Percentiles rank a stretch among this genome's conserved stretches.
phyloP scores from a whole-genome alignment of 1,140 invertebrate genomes.

The Chymomyza costata region DNA sequence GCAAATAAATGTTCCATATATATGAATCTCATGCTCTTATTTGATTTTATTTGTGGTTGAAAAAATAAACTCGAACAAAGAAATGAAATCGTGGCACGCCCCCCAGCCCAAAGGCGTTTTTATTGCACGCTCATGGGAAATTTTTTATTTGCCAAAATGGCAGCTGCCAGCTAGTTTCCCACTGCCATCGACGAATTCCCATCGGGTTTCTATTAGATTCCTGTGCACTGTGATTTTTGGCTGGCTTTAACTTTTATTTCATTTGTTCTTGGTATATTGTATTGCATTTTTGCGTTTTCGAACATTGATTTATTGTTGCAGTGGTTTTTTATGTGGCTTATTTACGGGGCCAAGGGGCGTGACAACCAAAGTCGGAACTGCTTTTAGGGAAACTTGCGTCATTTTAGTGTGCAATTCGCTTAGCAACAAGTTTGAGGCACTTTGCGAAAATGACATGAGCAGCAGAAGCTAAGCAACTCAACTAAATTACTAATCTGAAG shows the following conservation, averaged over 20 bases:
- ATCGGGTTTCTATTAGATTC: conserved; percentile 15
- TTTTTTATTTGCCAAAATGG: too few species aligned
- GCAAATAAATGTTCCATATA: neutral
- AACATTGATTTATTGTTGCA: conserved; percentile 56
- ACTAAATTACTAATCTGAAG: too few species aligned
- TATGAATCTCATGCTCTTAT: too few species aligned
- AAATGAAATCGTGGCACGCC: conserved; percentile 7
- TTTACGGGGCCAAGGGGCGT: too few species aligned
- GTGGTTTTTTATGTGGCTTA: conserved; percentile 9
- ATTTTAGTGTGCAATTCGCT: conserved; percentile 45
- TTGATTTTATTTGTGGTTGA: neutral
- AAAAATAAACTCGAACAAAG: neutral
- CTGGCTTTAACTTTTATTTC: conserved; percentile 55
- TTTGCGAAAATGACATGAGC: too few species aligned
- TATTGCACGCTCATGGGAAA: too few species aligned
- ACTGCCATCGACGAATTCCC: neutral
- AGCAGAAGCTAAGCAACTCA: too few species aligned
- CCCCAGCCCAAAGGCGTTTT: neutral
- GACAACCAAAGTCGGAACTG: conserved; percentile 7
- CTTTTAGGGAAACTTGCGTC: conserved; percentile 19
- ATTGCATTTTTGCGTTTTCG: conserved; percentile 58
- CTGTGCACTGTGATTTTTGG: conserved; percentile 17
- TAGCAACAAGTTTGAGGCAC: conserved; percentile 56
- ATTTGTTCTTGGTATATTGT: too few species aligned
- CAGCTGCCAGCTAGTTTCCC: too few species aligned